phyloP scores from a whole-genome alignment of 2,888 invertebrate genomes.

The Nomada fabriciana region DNA sequence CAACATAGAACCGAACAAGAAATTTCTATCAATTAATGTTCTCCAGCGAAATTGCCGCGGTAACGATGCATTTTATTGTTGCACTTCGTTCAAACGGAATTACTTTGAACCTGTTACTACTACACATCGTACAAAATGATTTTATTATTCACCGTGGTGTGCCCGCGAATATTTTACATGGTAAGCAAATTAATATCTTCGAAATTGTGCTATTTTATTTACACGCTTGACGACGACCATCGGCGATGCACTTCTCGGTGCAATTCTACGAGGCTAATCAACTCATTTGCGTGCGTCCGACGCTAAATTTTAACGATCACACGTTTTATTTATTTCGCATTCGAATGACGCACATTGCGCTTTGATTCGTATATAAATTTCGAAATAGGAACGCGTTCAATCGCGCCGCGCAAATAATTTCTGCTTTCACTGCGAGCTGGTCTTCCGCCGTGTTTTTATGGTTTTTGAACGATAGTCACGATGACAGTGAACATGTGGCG shows the following conservation, averaged over 20 bases:
- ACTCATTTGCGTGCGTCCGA: not conserved
- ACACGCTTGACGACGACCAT: not conserved
- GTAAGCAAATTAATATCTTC: constrained; percentile 35
- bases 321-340: not conserved
- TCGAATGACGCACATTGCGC: not conserved
- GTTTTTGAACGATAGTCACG: not conserved
- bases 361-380: too few relatives aligned
- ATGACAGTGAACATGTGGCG: too few relatives aligned
- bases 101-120: constrained; percentile 6
- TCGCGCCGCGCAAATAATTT: too few relatives aligned
- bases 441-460: not conserved
- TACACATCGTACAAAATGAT: not conserved
- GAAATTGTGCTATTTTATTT: constrained; percentile 29
- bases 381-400: too few relatives aligned
- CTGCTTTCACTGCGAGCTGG: too few relatives aligned
- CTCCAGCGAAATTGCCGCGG: too few relatives aligned
- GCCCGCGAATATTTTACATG: constrained; percentile 8
- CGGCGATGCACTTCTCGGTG: not conserved
- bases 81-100: not conserved
- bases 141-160: not conserved
- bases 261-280: not conserved
- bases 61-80: not conserved
- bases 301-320: not conserved
- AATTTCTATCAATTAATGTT: not conserved
- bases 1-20: not conserved